Conservation (phyloP, 1,140 invertebrate genomes). For the Cyclina sinensis region DNA sequence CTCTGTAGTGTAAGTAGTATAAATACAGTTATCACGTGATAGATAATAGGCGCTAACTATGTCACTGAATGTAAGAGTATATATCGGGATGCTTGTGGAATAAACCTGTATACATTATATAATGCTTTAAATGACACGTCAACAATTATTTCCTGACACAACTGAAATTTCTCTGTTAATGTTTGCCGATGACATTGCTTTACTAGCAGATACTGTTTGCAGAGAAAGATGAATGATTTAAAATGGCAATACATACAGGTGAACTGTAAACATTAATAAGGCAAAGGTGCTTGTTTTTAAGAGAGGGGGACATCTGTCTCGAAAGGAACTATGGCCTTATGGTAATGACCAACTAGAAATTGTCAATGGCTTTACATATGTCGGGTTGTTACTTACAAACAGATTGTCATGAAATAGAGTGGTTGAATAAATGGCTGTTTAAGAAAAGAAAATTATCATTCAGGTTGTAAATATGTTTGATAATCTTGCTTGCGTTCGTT, state of each 20-base stretch:
- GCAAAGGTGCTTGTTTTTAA: constrained; percentile 26
- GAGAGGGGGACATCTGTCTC: neutral
- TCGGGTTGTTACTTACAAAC: constrained; percentile 3
- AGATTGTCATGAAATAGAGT: constrained; percentile 17
- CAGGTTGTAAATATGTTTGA: neutral
- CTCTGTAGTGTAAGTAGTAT: no score
- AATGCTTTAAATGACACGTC: no score
- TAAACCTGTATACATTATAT: no score
- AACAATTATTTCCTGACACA: constrained; percentile 10
- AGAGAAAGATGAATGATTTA: constrained; percentile 5
- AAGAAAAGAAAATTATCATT: neutral
- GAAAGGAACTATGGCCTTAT: neutral
- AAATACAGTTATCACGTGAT: no score
- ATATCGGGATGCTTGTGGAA: no score
- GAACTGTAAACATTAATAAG: constrained; percentile 21
- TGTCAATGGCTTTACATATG: no score
- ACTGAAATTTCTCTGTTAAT: constrained; percentile 10
- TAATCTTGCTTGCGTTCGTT: neutral
- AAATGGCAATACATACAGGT: constrained; percentile 1
- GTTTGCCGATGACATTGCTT: constrained; percentile 46
- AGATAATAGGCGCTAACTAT: no score
- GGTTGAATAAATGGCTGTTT: neutral
- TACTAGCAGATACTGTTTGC: constrained; percentile 46
- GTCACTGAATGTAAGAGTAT: no score
- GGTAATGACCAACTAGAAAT: neutral